Base-by-base conservation (phyloP, 2,797 vertebrate genomes). In the Sebastes minor region DNA sequence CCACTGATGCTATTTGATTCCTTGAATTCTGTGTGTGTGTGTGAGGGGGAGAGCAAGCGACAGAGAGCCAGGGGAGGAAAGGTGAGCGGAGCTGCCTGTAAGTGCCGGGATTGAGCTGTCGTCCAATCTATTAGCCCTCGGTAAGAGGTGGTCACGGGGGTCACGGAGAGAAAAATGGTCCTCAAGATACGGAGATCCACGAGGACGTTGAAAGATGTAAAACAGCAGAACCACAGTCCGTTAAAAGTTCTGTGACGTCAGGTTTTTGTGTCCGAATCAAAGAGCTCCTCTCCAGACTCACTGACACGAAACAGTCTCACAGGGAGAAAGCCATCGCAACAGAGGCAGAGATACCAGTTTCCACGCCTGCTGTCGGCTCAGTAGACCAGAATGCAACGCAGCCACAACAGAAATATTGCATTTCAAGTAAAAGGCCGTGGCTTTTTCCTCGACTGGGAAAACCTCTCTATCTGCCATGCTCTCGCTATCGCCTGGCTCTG, bases 111-210 rank as follows among this genome's bases (percentile, higher is more conserved):
- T 42, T 55, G 74, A 85, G 72, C 73, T 9, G 2, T 71, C 5
- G n/a, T 81, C 64, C 64, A 62, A 63, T 82, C 68, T 80, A 59
- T 91, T 88, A 84, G 86, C 81, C 72, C 55, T 71, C 14, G 8
- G 16, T 81, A 30, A 86, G 85, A 82, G 64, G 69, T 76, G 80
- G 78, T 84, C 83, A 62, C 4, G 1, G 55, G 42, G 82, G 84
- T 84, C 77, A 76, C 18, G 5, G 46, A 64, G 35, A 86, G 32
- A 13, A 69, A 69, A 78, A n/a, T 55, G 57, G 53, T 69, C 25
- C 65, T 62, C 5, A 2, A 33, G 57, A 28, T 22, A 11, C 27
- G 56, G 64, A 61, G 73, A 27, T 69, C 42, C 8, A 16, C 0
- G 0, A 73, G 20, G 27, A 9, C 18, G 35, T 10, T 22, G 38